Base-by-base conservation (phyloP, 2,113 vertebrate genomes). In the Ageneiosus marmoratus region DNA sequence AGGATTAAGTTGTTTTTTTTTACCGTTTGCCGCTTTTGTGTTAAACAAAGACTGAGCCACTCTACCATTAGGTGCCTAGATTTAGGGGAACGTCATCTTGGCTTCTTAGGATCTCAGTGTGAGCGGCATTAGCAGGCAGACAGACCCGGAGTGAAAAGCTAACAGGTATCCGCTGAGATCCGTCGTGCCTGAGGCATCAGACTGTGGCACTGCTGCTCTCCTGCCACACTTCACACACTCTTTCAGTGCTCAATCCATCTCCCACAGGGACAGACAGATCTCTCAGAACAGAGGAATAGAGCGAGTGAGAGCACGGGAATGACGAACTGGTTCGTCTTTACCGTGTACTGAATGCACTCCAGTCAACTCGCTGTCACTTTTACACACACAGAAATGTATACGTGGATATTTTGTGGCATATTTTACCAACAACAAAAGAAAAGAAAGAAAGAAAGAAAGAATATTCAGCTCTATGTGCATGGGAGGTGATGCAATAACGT, bases 151-250 rank as follows among this genome's bases (percentile, higher is more conserved):
- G 70, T 84, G 79, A 82, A 48, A 46, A 82, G 67, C 58, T 81
- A 76, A 81, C 75, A 87, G 58, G 86, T 79, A 79, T 79, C 77
- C 77, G 24, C 46, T 79, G 84, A 80, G 80, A 79, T 82, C 37
- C 51, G 62, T 84, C 46, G 20, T 63, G 82, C 75, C 74, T 1
- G 56, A 77, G 86, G 86, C 83, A 0, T 77, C 80, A 56, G 74
- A 74, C 67, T 86, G 46, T 74, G 80, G 37, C 63, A 48, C 74
- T 55, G 82, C 46, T 80, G 83, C 83, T 82, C 62, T 29, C 7
- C 65, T 82, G 53, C 69, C 74, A 84, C 79, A 78, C 82, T 74
- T 80, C 56, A 73, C 63, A 65, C n/a, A 56, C 72, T 55, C 77
- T 51, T 60, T 82, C 70, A 74, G 65, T 15, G 32, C 82, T 84